Conservation (phyloP, 2,113 vertebrate species). For the Balaenoptera acutorostrata region DNA sequence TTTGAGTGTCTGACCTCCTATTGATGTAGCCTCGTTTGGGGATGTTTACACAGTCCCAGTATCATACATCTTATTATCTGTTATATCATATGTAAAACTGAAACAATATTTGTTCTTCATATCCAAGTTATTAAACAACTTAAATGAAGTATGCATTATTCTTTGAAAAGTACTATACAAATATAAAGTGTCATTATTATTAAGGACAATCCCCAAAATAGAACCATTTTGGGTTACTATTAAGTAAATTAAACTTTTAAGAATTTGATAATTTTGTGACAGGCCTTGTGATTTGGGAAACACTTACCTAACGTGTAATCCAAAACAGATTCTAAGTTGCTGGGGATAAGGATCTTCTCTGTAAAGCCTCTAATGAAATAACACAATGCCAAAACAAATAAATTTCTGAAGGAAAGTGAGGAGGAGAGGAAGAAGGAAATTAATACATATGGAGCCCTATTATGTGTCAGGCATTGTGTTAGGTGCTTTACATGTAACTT, state of each 20-base stretch:
- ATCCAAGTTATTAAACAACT: neutral
- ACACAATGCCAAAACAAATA: slow-evolving; percentile 43
- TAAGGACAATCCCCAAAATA: neutral
- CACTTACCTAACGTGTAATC: slow-evolving; percentile 47
- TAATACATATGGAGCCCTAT: slow-evolving; percentile 17
- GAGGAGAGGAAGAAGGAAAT: slow-evolving; percentile 45
- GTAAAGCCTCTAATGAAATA: slow-evolving; percentile 50
- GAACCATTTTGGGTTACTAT: neutral
- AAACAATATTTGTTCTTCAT: neutral
- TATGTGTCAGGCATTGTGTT: slow-evolving; percentile 28
- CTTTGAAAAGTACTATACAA: neutral
- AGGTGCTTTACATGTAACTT: slow-evolving; percentile 19
- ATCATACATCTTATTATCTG: neutral
- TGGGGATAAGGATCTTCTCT: slow-evolving; percentile 33
- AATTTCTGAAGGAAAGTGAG: slow-evolving; percentile 39
- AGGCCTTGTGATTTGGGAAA: slow-evolving; percentile 14
- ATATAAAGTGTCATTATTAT: neutral
- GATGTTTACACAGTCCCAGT: neutral
- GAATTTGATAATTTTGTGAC: slow-evolving; percentile 1
- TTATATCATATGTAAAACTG: neutral
- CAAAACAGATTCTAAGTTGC: slow-evolving; percentile 55
- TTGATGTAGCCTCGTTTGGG: neutral
- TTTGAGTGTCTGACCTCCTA: neutral
- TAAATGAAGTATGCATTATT: neutral
- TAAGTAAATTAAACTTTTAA: slow-evolving; percentile 13